phyloP scores from a whole-genome alignment of 2,797 vertebrate species.

The Catostomus latipinnis region DNA sequence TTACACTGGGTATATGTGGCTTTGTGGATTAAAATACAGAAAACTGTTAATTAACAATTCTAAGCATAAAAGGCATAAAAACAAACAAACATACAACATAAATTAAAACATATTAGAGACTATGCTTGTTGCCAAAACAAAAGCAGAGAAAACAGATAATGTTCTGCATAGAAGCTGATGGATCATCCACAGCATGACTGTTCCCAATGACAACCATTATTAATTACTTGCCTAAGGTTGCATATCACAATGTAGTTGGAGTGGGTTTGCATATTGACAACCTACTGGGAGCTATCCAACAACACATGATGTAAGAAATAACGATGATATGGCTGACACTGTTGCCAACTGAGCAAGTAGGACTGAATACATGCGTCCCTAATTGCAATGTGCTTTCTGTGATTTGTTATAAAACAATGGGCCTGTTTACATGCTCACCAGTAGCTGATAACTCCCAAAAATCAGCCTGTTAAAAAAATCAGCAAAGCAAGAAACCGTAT shows the following conservation, averaged over 20 bases:
- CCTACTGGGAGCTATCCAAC: background rate
- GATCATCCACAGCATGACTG: slow-evolving; percentile 25
- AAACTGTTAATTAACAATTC: slow-evolving; percentile 49
- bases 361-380: slow-evolving; percentile 2
- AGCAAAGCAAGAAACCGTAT: too few relatives aligned
- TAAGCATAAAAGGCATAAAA: slow-evolving; percentile 50
- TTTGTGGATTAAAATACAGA: slow-evolving; percentile 47
- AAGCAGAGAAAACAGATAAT: slow-evolving; percentile 45
- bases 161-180: slow-evolving; percentile 40
- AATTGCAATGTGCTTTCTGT: slow-evolving; percentile 30
- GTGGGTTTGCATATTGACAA: slow-evolving; percentile 40
- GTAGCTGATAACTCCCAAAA: too few relatives aligned
- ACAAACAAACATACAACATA: slow-evolving; percentile 56
- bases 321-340: background rate
- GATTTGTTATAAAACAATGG: slow-evolving; percentile 20
- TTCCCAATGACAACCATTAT: slow-evolving; percentile 6
- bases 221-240: slow-evolving; percentile 18
- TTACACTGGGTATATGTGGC: slow-evolving; percentile 63
- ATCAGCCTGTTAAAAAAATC: too few relatives aligned
- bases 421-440: too few relatives aligned
- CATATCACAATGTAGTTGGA: slow-evolving; percentile 18
- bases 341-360: background rate
- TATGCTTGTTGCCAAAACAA: slow-evolving; percentile 17
- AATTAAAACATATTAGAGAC: slow-evolving; percentile 34
- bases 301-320: background rate